phyloP scores from a whole-genome alignment of 1,140 invertebrate genomes.

The Zaprionus vittiger region DNA sequence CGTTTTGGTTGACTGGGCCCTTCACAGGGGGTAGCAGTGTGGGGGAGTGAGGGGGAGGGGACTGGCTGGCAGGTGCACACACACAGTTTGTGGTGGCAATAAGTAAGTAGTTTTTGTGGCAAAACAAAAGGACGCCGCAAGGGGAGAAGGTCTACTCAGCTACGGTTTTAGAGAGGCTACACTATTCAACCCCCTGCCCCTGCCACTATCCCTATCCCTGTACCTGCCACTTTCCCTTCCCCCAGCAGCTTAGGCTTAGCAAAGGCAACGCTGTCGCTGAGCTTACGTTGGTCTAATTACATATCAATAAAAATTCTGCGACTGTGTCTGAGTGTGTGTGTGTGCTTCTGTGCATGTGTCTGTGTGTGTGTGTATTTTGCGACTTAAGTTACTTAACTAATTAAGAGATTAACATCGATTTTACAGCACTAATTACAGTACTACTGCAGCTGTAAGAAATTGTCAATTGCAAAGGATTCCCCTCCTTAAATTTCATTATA shows the following conservation, averaged over 20 bases:
- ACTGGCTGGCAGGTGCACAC: conserved; percentile 4
- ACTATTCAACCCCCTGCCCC: not conserved
- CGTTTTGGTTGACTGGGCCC: conserved; percentile 60
- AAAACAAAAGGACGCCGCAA: not conserved
- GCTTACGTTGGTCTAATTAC: conserved; percentile 15
- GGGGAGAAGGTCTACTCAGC: not conserved
- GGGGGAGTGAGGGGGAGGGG: not conserved
- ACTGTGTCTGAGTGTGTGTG: not conserved
- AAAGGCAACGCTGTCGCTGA: not conserved
- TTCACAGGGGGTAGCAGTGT: not conserved
- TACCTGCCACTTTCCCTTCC: no score
- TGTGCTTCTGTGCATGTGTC: not conserved
- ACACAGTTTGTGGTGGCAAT: conserved; percentile 5
- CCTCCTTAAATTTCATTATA: no score
- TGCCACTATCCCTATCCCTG: no score
- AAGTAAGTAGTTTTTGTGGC: conserved; percentile 10
- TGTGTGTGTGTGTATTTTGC: not conserved
- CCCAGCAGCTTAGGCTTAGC: not conserved
- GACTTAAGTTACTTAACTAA: conserved; percentile 8
- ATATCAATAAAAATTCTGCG: conserved; percentile 17
- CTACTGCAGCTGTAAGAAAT: not conserved
- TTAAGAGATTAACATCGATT: conserved; percentile 4
- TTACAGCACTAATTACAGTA: not conserved
- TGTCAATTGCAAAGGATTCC: conserved; percentile 2
- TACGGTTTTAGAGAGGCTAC: not conserved